Percentiles rank a stretch among this genome's conserved stretches.
Conservation (phyloP, 2,797 vertebrate genomes). For the Babyrousa celebensis region DNA sequence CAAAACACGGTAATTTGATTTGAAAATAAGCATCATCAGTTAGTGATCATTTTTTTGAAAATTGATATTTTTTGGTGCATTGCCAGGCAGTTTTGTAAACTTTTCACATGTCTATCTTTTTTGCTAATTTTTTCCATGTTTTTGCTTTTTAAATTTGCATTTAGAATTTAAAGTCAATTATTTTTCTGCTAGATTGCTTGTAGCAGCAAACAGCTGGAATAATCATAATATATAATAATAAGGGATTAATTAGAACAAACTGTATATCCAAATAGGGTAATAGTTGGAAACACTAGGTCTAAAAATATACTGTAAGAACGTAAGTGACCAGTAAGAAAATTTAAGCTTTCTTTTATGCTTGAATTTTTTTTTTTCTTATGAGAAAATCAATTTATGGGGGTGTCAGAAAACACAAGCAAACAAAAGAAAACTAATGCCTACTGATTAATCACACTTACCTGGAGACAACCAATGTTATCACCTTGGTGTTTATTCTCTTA, state of each 20-base stretch:
- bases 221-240: slow-evolving; percentile 25
- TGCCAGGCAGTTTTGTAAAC: background rate
- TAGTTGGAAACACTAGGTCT: background rate
- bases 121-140: background rate
- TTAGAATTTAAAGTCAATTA: slow-evolving; percentile 61
- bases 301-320: slow-evolving; percentile 43
- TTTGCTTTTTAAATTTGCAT: slow-evolving; percentile 59
- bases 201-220: slow-evolving; percentile 46
- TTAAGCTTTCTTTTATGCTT: slow-evolving; percentile 35
- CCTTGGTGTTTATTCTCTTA: background rate
- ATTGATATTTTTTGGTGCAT: background rate
- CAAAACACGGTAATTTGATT: background rate
- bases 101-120: background rate
- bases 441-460: background rate
- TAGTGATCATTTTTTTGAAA: background rate
- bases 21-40: slow-evolving; percentile 30
- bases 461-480: background rate
- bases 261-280: background rate
- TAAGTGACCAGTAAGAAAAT: background rate
- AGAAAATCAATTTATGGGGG: background rate
- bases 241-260: background rate
- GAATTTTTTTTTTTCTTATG: background rate
- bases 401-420: slow-evolving; percentile 36
- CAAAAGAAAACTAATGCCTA: background rate
- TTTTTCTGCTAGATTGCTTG: background rate